Base-by-base conservation (phyloP, 2,113 vertebrate species). In the Sarotherodon lohbergeri region DNA sequence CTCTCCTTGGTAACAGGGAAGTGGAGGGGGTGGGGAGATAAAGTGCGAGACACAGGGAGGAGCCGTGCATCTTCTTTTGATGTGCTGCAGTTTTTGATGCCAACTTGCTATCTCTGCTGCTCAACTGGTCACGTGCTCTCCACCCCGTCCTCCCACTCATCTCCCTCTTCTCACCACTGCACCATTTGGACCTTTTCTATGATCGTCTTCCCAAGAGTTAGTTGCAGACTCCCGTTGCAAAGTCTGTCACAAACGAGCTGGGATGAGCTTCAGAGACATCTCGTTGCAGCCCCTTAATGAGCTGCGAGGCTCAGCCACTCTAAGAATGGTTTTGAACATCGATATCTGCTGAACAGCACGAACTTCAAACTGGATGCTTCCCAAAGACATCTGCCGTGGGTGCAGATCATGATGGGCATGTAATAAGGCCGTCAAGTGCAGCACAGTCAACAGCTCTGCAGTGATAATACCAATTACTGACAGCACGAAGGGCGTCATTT, bases 11-110 rank as follows among this genome's bases (percentile, higher is more conserved):
- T 92, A 91, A 94, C 91, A 66, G 91, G 81, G 85, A 90, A 91
- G 81, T 90, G 81, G 90, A 79, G 82, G n/a, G 80, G 86, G 86
- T 89, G 88, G 66, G 90, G 88, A 89, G 93, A 94, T 91, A 86
- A 90, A 93, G 86, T 89, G 86, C 2, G 90, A 93, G 91, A 90
- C 76, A 81, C 57, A 61, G 86, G 55, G 84, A 88, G 81, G 89
- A 90, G 83, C 88, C 52, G 54, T 78, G 89, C 57, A 83, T 94
- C 84, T 87, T 78, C 87, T 92, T 95, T 94, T 96, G 93, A 95
- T 95, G 93, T 94, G 91, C 89, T 7, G 52, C 36, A 27, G 48
- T 84, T 93, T 96, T 96, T 95, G 94, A 96, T 95, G 94, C 93
- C 91, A 87, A 87, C 86, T 91, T 93, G 90, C 91, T 90, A 93